Conservation (phyloP, 2,888 invertebrate species). For the Dascillus cervinus region DNA sequence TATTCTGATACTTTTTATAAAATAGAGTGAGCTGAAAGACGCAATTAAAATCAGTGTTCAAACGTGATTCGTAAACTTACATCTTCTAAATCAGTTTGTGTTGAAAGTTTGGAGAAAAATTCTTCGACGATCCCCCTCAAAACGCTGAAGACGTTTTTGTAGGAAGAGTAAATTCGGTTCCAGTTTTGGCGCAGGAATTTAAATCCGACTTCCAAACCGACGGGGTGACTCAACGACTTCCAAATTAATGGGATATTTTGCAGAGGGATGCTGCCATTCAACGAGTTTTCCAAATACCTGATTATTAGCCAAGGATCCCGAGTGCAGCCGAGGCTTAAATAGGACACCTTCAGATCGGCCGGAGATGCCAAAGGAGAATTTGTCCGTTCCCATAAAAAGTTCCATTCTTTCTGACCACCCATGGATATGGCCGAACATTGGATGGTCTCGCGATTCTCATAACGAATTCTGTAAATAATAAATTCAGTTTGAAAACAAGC, state of each 20-base stretch:
- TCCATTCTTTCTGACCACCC: conserved; percentile 62
- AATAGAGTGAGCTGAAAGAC: conserved; percentile 32
- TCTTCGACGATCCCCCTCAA: conserved; percentile 35
- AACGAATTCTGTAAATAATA: conserved; percentile 49
- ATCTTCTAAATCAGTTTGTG: conserved; percentile 37
- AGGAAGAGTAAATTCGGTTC: conserved; percentile 32
- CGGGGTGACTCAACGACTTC: conserved; percentile 35
- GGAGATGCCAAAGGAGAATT: conserved; percentile 51
- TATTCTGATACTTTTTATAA: conserved; percentile 32
- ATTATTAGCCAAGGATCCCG: conserved; percentile 46
- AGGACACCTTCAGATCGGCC: conserved; percentile 44
- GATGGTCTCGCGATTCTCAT: conserved; percentile 55
- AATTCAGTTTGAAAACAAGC: too few species aligned
- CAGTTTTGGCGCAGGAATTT: conserved; percentile 36
- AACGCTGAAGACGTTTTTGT: conserved; percentile 32
- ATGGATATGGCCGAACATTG: conserved; percentile 55
- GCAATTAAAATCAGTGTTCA: background rate
- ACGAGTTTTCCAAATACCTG: conserved; percentile 35
- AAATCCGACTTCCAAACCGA: conserved; percentile 35
- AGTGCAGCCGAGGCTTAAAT: conserved; percentile 46
- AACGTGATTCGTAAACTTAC: conserved; percentile 25
- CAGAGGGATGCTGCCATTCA: conserved; percentile 31
- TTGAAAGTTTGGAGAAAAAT: conserved; percentile 34
- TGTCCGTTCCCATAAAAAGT: conserved; percentile 60
- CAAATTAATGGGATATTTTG: conserved; percentile 37